Base-by-base conservation (phyloP, 1,140 invertebrate genomes). In the Brachionus paranguensis region DNA sequence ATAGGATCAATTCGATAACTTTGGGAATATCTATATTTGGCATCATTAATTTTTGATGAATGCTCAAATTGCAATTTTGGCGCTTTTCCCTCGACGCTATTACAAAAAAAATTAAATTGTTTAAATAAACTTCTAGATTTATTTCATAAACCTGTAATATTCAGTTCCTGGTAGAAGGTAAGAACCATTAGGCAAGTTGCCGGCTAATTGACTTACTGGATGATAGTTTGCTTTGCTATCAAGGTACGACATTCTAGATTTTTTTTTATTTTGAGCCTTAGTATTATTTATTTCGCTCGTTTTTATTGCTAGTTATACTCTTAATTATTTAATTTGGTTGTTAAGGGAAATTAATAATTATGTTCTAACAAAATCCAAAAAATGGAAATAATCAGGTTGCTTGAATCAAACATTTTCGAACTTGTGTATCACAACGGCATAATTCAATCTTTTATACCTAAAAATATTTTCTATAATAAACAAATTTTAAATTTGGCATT, bases 121-220 rank as follows among this genome's bases (percentile, higher is more conserved):
- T 17, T 10, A 33, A 37, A 79, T 12, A 53, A 11, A 20, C n/a
- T 79, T 37, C 7, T 53, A 6, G 41, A 43, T 78, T 33, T 53
- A 47, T 50, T 41, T n/a, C 7, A 27, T 3, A 55, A 33, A 79
- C 76, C 50, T 60, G 45, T 79, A 79, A 55, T 60, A 79, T 55
- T 64, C 76, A 68, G 60, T 81, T 60, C 78, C 78, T n/a, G 78
- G 53, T 27, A 64, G 37, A 37, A 68, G 20, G 41, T 60, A 64
- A 12, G 78, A 64, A 14, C 78, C 78, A 81, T 68, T 81, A 4
- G 78, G 50, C 14, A 64, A 64, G 27, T 81, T 60, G 24, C 50
- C 53, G 45, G 78, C 78, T 27, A 81, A 27, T 81, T 81, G 37
- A 41, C 78, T 81, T 12, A 60, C 78, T 81, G 78, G 78, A 81